Evolutionary conservation across 2,113 vertebrate species (phyloP).

Genomic region (Nyctibius bracteatus): DNA sequence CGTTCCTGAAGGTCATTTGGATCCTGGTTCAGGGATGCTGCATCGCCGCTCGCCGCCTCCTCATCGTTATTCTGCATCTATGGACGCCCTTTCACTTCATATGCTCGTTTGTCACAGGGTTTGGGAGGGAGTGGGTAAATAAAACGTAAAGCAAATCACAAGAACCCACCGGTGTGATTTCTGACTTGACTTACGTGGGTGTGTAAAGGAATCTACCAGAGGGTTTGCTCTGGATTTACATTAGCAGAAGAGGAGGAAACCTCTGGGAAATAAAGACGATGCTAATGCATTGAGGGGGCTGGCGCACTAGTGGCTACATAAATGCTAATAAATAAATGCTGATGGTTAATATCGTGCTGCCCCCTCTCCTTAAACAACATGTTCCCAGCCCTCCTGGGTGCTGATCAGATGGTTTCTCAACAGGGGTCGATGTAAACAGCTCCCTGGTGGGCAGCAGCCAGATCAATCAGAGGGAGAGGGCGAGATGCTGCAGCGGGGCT

Average conservation of each 20-base stretch:
- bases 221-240: background rate
- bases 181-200: background rate
- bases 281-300: slow-evolving; percentile 43
- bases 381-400: background rate
- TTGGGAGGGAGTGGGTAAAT: background rate
- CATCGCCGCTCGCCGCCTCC: background rate
- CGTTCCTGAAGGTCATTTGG: slow-evolving; percentile 27
- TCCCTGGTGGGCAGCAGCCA: background rate
- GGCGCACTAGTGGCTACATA: background rate
- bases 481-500: background rate
- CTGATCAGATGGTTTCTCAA: background rate
- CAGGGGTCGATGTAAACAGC: background rate
- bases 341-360: background rate
- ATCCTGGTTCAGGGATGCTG: background rate
- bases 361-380: background rate
- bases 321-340: slow-evolving; percentile 28
- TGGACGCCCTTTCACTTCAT: background rate
- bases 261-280: slow-evolving; percentile 25
- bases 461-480: background rate
- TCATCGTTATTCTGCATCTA: background rate
- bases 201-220: background rate
- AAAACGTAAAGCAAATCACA: background rate
- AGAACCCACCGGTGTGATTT: background rate
- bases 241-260: background rate
- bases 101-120: background rate